A percentile compares a stretch with the other conserved stretches of the same genome.
These are phyloP conservation scores for Triplophysa bombifrons DNA, from an alignment of 2,797 vertebrate species.

Conservation along the genomic window DNA sequence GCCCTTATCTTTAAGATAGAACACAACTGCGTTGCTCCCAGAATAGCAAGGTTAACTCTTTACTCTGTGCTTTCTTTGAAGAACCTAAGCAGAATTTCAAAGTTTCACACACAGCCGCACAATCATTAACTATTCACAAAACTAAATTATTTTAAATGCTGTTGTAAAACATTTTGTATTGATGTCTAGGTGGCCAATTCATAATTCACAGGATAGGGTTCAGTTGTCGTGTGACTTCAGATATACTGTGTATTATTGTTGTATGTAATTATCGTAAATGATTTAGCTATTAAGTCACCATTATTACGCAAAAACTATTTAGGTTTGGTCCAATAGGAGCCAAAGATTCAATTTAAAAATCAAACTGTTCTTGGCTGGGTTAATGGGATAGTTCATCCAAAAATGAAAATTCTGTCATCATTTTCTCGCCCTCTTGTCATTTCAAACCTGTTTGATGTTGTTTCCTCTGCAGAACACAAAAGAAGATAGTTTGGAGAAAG, in stretches of 20 bases:
- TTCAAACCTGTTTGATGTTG: too few species aligned
- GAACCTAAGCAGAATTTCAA: not conserved
- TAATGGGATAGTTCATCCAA: too few species aligned
- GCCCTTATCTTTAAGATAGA: conserved; percentile 79
- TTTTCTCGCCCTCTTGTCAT: too few species aligned
- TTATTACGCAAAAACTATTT: not conserved
- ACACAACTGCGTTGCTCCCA: conserved; percentile 74
- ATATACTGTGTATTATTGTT: not conserved
- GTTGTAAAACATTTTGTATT: not conserved
- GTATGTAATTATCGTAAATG: not conserved
- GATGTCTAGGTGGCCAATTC: not conserved
- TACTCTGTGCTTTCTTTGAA: conserved; percentile 48
- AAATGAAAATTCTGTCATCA: too few species aligned
- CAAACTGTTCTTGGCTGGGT: too few species aligned
- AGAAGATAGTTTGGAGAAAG: too few species aligned
- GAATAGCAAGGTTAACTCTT: conserved; percentile 68
- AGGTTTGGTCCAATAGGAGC: not conserved
- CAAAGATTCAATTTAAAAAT: not conserved
- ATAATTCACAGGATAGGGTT: not conserved
- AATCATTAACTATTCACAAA: not conserved
- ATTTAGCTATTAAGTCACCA: not conserved
- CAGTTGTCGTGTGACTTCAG: not conserved
- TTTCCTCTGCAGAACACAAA: too few species aligned
- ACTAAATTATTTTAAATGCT: not conserved
- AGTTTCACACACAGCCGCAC: not conserved